Conservation (phyloP, 2,113 vertebrate species). For the Megaptera novaeangliae region DNA sequence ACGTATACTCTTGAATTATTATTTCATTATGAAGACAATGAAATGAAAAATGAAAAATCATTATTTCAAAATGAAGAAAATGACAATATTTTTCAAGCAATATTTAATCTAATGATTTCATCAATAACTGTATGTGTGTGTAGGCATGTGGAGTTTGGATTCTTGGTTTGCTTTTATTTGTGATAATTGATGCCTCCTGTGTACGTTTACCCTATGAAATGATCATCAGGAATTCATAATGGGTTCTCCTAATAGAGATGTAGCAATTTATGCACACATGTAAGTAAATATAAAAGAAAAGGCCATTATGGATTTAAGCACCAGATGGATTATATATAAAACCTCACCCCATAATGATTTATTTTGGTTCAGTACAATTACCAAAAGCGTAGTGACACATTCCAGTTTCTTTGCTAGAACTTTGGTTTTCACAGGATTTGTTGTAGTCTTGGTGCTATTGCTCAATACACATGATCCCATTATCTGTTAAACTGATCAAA, state of each 20-base stretch:
- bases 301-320: not conserved
- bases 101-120: conserved; percentile 21
- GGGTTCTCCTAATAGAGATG: not conserved
- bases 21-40: not conserved
- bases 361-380: conserved; percentile 50
- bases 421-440: conserved; percentile 23
- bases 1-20: not conserved
- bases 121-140: not conserved
- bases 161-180: conserved; percentile 27
- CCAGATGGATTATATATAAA: conserved; percentile 39
- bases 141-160: conserved; percentile 4
- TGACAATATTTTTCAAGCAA: not conserved
- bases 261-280: not conserved
- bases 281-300: conserved; percentile 25
- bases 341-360: not conserved
- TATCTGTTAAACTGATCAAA: not conserved
- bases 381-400: not conserved
- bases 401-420: not conserved
- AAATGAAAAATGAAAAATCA: not conserved
- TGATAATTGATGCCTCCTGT: not conserved
- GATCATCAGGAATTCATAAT: not conserved
- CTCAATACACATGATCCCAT: not conserved
- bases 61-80: not conserved
- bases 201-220: not conserved
- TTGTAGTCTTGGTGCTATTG: not conserved